Evolutionary conservation across 2,888 invertebrate genomes (phyloP).

Genomic region (Glaucopsyche alexis): DNA sequence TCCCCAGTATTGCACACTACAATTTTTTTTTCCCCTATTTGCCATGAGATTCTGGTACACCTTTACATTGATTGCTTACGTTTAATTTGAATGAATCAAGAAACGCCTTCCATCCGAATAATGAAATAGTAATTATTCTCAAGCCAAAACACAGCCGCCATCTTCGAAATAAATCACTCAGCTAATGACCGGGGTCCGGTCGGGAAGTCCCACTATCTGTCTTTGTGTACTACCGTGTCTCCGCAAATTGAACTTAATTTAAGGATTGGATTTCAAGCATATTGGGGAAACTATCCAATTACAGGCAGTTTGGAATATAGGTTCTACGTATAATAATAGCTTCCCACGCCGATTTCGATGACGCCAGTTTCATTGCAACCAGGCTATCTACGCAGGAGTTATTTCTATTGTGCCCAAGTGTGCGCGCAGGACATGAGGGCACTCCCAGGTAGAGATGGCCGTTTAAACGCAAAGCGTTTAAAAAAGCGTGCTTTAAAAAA

Average conservation of each 20-base stretch:
- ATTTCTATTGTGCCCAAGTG: no score
- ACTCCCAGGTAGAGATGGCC: no score
- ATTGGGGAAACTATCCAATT: not conserved
- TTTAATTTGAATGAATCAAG: not conserved
- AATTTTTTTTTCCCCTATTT: no score
- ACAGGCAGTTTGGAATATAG: not conserved
- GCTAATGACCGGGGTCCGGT: conserved; percentile 10
- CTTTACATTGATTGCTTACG: conserved; percentile 4
- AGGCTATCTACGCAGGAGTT: no score
- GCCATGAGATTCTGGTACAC: no score
- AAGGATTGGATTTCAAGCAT: not conserved
- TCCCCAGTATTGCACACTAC: no score
- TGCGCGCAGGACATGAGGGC: no score
- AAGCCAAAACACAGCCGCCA: conserved; percentile 1
- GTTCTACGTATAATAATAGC: not conserved
- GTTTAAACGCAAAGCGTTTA: no score
- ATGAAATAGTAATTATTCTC: not conserved
- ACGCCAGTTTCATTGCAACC: no score
- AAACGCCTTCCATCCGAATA: not conserved
- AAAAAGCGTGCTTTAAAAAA: no score
- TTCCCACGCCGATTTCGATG: no score
- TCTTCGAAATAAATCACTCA: conserved; percentile 22
- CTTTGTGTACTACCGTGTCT: not conserved
- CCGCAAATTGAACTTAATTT: not conserved
- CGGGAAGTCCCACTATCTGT: not conserved